Evolutionary conservation across 1,140 invertebrate genomes (phyloP), one percentile per base, ranked within the genome.

Genomic region (Ostrea edulis): DNA sequence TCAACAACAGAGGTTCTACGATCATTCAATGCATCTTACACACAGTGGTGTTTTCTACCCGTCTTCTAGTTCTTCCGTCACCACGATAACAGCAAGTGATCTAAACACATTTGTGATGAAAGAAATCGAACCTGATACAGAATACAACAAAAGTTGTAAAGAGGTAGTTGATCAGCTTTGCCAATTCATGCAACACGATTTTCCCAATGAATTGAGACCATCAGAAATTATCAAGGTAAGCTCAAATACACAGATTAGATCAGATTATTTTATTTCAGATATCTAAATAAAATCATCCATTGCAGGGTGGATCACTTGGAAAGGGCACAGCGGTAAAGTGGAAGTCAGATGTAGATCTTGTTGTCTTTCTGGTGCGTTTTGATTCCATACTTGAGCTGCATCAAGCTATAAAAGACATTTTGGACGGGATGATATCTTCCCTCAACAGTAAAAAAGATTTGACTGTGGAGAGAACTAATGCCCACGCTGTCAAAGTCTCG

Each of bases 301-400:
- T n/a, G n/a, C 22, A 87, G 86, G 35, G 77, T 51, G 81, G 86
- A 14, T 87, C 86, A 14, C 44, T 87, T 11, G 86, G 86, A 1
- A 87, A 87, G 62, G 86, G 86, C 17, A 87, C 86, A 17, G 86
- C 77, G 14, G 81, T 87, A 51, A 53, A 55, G 7, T 55, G 44
- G 9, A 77, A 83, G 8, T 87, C 86, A 44, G 86, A 87, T 87
- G 86, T 55, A 25, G 86, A 87, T 22, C 81, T 87, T 51, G 85
- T 86, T 4, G 52, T 86, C 9, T 86, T 86, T 53, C 22, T 86
- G 17, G 29, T 58, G 14, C 8, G 53, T 77, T 51, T 44, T 0
- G 2, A 54, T 54, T 44, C 35, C 44, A 53, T 86, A 53, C 2
- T 2, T n/a, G 7, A 52, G 3, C 29, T 86, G 7, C 29, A 22